Base-by-base conservation (phyloP, 2,888 invertebrate genomes). In the Mesodorylaimus sp. region DNA sequence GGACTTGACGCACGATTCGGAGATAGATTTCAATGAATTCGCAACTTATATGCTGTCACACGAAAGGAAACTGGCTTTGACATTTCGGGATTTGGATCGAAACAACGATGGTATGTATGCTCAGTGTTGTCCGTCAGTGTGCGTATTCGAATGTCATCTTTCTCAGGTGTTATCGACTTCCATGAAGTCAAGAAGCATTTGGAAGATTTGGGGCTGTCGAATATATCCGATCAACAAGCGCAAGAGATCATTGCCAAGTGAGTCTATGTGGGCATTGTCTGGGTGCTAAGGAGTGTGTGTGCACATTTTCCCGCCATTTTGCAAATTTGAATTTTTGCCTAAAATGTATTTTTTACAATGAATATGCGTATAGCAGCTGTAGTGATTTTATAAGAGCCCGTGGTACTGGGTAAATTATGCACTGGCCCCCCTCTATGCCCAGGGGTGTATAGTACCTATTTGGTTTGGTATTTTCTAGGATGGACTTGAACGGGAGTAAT, bases 401-500 rank as follows among this genome's bases (percentile, higher is more conserved):
- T n/a, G n/a, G n/a, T n/a, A n/a, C n/a, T n/a, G n/a, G n/a, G n/a
- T n/a, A n/a, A n/a, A n/a, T n/a, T n/a, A n/a, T n/a, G n/a, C n/a
- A n/a, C n/a, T 39, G 10, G 10, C 41, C 7, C 21, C 24, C 24
- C 24, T 26, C 19, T 10, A 16, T 43, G 21, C 21, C 27, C n/a
- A n/a, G n/a, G n/a, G n/a, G n/a, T n/a, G n/a, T n/a, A n/a, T n/a
- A n/a, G n/a, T n/a, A n/a, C 19, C 27, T 26, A 26, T 16, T 24
- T 5, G 13, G 3, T 24, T 54, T 57, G 41, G 56, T 55, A 48
- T 56, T 67, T 67, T 68, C 70, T 10, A 93, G 91, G 72, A 93
- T 95, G 88, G 91, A 91, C 71, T 83, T 83, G 70, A 88, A 91
- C 66, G 88, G 89, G 57, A 87, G 88, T 62, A 75, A 89, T 55